These are phyloP conservation scores for Drosophila grimshawi DNA, from an alignment of 1,140 invertebrate genomes.

Conservation along the genomic window DNA sequence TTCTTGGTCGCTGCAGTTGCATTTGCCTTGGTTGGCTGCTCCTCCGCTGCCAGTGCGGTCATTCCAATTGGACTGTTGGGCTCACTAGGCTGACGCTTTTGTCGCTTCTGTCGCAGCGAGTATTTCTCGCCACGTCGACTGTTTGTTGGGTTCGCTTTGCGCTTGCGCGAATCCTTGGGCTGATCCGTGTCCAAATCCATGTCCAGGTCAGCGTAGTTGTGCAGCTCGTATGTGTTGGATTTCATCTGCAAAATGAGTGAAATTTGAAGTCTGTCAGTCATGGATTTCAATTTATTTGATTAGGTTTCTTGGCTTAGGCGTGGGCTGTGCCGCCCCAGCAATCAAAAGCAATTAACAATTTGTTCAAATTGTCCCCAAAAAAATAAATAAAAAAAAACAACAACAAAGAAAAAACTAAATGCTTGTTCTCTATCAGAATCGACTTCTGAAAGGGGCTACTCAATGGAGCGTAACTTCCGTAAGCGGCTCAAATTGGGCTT, in stretches of 20 bases:
- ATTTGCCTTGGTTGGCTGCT: slow-evolving; percentile 12
- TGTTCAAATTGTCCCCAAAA: slow-evolving; percentile 49
- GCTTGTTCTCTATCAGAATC: slow-evolving; percentile 20
- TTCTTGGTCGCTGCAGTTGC: background rate
- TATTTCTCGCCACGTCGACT: slow-evolving; percentile 74
- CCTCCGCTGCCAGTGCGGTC: background rate
- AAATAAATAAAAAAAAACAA: background rate
- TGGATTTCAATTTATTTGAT: slow-evolving; percentile 17
- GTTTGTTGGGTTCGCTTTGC: slow-evolving; percentile 40
- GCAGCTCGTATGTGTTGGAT: slow-evolving; percentile 74
- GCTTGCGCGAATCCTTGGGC: slow-evolving; percentile 51
- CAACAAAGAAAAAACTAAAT: background rate
- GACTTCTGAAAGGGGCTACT: slow-evolving; percentile 26
- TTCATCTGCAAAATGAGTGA: slow-evolving; percentile 72
- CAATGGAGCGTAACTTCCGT: slow-evolving; percentile 71
- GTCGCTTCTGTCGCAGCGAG: slow-evolving; percentile 77
- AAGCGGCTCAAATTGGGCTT: slow-evolving; percentile 66
- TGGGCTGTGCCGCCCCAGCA: slow-evolving; percentile 48
- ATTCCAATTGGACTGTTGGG: background rate
- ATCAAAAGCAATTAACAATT: slow-evolving; percentile 75
- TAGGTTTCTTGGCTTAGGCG: slow-evolving; percentile 27
- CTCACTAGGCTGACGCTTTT: slow-evolving; percentile 50
- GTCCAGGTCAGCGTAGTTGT: slow-evolving; percentile 71
- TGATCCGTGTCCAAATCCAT: slow-evolving; percentile 46
- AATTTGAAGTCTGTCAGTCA: slow-evolving; percentile 39